Evolutionary conservation across 1,140 invertebrate genomes (phyloP).

Genomic region (Batillaria attramentaria): DNA sequence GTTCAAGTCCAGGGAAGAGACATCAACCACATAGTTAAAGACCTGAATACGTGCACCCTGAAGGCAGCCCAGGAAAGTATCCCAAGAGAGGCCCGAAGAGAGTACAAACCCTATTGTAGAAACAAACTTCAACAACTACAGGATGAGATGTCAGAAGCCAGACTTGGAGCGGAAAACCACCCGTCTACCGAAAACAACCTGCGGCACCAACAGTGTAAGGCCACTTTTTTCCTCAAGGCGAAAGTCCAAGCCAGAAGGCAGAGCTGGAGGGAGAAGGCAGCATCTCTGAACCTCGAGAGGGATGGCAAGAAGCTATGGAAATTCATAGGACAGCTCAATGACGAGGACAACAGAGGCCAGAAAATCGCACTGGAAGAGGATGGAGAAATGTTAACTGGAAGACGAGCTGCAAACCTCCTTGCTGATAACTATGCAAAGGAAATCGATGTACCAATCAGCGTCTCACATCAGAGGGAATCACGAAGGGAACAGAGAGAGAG

Average conservation of each 20-base stretch:
- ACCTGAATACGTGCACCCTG: conserved; percentile 28
- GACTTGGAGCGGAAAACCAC: conserved; percentile 23
- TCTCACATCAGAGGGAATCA: background rate
- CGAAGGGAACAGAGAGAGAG: background rate
- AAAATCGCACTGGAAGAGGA: background rate
- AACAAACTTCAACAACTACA: conserved; percentile 25
- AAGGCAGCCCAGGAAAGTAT: conserved; percentile 31
- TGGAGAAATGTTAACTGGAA: background rate
- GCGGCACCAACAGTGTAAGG: conserved; percentile 17
- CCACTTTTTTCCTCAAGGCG: conserved; percentile 1
- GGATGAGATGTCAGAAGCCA: conserved; percentile 28
- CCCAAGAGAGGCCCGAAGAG: conserved; percentile 14
- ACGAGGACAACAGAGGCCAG: background rate
- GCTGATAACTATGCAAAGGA: background rate
- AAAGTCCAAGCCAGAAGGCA: conserved; percentile 5
- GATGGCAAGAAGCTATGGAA: conserved; percentile 19
- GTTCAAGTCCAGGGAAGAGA: conserved; percentile 14
- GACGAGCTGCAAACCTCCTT: background rate
- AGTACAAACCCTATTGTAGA: conserved; percentile 38
- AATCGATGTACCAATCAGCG: background rate
- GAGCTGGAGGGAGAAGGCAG: conserved; percentile 18
- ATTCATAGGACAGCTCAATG: no score
- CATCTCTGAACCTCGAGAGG: conserved; percentile 6
- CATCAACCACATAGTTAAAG: conserved; percentile 14
- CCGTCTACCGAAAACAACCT: no score